Evolutionary conservation across 2,797 vertebrate species (phyloP), one percentile per base, ranked within the genome.

Genomic region (Diplodus sargus): DNA sequence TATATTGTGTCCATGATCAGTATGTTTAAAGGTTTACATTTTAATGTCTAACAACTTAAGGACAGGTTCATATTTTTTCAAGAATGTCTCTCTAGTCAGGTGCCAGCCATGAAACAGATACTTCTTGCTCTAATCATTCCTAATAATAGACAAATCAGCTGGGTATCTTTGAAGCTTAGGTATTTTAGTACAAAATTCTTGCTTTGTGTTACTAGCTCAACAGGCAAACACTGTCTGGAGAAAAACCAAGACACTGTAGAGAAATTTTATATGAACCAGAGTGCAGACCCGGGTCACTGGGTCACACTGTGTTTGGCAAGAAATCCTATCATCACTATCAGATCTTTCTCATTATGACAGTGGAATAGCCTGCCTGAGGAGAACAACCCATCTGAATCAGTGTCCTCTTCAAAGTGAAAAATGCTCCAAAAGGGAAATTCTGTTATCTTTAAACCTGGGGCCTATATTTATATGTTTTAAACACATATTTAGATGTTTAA

Each of bases 361-460:
- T 63, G 28, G 15, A 61, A 45, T 17, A 60, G 45, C 62, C 4
- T 34, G 48, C 68, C 59, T 39, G 39, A 68, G 39, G 28, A 69
- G 59, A 77, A 59, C 70, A 61, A 52, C 39, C 20, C 22, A 18
- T 61, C 53, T 75, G 53, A 74, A 56, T 74, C 16, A 61, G 52
- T 47, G 20, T 30, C n/a, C 0, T 48, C 10, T 63, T 66, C 3
- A 53, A 25, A 48, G 3, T 47, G 4, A 20, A 70, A 76, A 22
- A 42, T 43, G 16, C 23, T 30, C 28, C 54, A 47, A 34, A 34
- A 34, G 8, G 34, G 8, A 7, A 9, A 34, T 34, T 34, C 34
- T 34, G 34, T 6, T 34, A 34, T 34, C 7, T 34, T 34, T 9
- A 34, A 34, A 34, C 7, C 34, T 9, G 30, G 34, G 34, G 34